Percentiles rank a stretch among this genome's conserved stretches.
Conservation (phyloP, 2,113 vertebrate genomes). For the Macquaria australasica region DNA sequence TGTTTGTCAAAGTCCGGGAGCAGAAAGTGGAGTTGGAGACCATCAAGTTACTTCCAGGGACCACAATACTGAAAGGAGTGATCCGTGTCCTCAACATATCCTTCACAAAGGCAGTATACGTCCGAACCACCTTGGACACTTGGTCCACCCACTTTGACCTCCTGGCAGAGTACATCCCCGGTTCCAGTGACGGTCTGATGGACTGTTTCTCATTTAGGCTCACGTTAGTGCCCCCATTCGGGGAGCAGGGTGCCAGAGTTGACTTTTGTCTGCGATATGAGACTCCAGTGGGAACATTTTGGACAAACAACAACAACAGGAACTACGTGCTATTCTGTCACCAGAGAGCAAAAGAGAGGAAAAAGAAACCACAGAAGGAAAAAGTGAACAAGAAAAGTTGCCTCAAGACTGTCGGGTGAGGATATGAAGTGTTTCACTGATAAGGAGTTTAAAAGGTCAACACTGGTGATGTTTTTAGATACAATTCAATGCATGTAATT, state of each 20-base stretch:
- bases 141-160: constrained; percentile 95
- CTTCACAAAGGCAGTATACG: constrained; percentile 91
- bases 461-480: not conserved
- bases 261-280: constrained; percentile 97
- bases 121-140: constrained; percentile 90
- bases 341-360: constrained; percentile 78
- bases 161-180: constrained; percentile 90
- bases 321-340: constrained; percentile 93
- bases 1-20: constrained; percentile 84
- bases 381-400: constrained; percentile 90
- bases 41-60: constrained; percentile 85
- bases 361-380: constrained; percentile 79
- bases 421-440: not conserved
- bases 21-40: constrained; percentile 91
- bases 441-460: not conserved
- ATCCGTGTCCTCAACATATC: constrained; percentile 94
- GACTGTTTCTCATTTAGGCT: constrained; percentile 95
- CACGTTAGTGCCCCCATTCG: constrained; percentile 89
- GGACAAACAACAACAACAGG: constrained; percentile 91
- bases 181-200: constrained; percentile 86
- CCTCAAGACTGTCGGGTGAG: constrained; percentile 92
- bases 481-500: not conserved
- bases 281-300: constrained; percentile 91
- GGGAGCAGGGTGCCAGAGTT: constrained; percentile 86
- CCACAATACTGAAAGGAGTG: constrained; percentile 88